Evolutionary conservation across 1,140 invertebrate species (phyloP).

Genomic region (Brachionus rubens): DNA sequence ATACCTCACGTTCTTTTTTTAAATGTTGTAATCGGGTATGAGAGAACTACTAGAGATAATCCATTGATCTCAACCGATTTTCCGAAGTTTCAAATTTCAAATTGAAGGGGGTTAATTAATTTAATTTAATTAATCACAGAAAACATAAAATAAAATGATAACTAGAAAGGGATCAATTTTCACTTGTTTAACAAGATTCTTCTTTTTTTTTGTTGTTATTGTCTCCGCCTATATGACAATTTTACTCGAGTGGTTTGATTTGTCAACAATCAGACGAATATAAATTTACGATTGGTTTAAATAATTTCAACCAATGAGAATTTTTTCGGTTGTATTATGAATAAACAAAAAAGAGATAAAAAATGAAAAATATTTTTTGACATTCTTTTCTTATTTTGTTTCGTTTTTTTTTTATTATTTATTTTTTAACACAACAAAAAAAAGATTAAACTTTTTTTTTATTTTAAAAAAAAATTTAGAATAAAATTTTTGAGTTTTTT

Average conservation of each 20-base stretch:
- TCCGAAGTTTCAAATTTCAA: slow-evolving; percentile 15
- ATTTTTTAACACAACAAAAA: background rate
- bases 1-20: slow-evolving; percentile 10
- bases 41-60: slow-evolving; percentile 20
- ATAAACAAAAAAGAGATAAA: slow-evolving; percentile 21
- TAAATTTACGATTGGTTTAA: background rate
- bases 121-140: slow-evolving; percentile 31
- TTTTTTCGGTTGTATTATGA: background rate
- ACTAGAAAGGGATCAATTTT: background rate
- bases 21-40: no score
- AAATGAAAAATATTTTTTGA: slow-evolving; percentile 42
- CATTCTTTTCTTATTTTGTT: no score
- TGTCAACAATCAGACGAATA: slow-evolving; percentile 24
- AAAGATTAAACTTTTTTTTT: background rate
- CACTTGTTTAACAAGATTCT: background rate
- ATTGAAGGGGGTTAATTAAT: slow-evolving; percentile 19
- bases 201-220: background rate
- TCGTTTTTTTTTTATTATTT: slow-evolving; percentile 1
- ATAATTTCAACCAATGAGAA: background rate
- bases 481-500: background rate
- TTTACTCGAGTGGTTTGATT: slow-evolving; percentile 20
- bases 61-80: slow-evolving; percentile 13
- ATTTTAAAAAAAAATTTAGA: background rate
- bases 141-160: background rate
- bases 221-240: background rate